These are phyloP conservation scores for Phyllostomus hastatus DNA, from an alignment of 2,113 vertebrate species.

Conservation along the genomic window DNA sequence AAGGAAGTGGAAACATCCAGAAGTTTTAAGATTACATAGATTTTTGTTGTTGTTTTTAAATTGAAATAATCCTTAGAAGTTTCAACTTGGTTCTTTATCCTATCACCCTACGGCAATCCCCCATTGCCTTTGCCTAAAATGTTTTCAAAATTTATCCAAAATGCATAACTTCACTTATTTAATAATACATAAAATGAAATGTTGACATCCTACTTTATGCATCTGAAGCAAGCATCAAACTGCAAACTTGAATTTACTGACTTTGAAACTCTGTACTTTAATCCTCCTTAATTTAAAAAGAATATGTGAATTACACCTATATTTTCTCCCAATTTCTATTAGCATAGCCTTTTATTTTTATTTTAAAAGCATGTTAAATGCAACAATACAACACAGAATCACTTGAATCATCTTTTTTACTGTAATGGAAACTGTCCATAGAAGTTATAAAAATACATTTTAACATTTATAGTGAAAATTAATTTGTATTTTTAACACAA, in stretches of 20 bases:
- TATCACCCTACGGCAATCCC: neutral
- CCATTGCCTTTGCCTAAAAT: neutral
- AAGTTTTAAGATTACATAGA: neutral
- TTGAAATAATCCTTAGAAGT: slow-evolving; percentile 20
- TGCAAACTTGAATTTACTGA: neutral
- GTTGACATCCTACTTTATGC: neutral
- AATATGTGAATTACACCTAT: neutral
- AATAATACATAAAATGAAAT: slow-evolving; percentile 1
- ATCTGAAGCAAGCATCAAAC: neutral
- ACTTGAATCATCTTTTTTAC: neutral
- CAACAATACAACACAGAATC: neutral
- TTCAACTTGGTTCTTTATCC: neutral
- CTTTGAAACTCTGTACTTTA: slow-evolving; percentile 29
- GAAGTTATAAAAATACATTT: neutral
- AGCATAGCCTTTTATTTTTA: slow-evolving; percentile 10
- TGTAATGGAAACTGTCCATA: neutral
- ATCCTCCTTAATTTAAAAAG: neutral
- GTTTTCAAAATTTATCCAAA: slow-evolving; percentile 2
- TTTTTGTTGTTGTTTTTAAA: neutral
- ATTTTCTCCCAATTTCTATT: neutral
- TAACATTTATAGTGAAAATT: neutral
- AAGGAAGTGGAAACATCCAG: neutral
- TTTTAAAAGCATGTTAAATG: slow-evolving; percentile 16
- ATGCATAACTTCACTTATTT: neutral
- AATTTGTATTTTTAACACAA: slow-evolving; percentile 5